phyloP scores from a whole-genome alignment of 2,888 invertebrate species.

The Micoletzkya japonica region DNA sequence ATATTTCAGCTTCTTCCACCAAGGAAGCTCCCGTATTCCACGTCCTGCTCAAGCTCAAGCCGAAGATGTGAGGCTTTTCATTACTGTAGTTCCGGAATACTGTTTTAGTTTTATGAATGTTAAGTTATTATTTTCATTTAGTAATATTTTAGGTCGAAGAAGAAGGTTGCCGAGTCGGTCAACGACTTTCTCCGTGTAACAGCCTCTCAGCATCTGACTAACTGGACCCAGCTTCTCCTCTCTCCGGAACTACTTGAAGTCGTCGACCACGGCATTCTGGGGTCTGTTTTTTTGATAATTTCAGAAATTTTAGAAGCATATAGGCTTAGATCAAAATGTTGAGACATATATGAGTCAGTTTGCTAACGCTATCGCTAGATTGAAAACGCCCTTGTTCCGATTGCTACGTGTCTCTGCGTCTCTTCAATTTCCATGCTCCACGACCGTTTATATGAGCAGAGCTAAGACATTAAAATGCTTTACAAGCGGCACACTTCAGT shows the following conservation, averaged over 20 bases:
- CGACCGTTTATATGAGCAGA: too few species aligned
- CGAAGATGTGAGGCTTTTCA: conserved; percentile 6
- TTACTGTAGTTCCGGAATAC: neutral
- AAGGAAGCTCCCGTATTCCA: neutral
- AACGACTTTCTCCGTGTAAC: too few species aligned
- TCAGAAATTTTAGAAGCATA: too few species aligned
- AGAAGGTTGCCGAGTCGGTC: conserved; percentile 4
- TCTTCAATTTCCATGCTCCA: too few species aligned
- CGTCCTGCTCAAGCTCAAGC: conserved; percentile 3
- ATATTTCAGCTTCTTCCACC: neutral
- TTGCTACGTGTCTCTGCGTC: too few species aligned
- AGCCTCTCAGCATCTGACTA: neutral
- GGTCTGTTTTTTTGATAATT: neutral
- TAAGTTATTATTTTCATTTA: neutral
- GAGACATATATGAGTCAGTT: too few species aligned
- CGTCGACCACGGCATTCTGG: neutral
- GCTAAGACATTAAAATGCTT: too few species aligned
- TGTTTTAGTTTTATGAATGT: neutral
- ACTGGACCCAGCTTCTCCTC: neutral
- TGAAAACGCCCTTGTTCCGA: neutral
- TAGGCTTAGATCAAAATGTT: too few species aligned
- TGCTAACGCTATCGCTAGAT: neutral
- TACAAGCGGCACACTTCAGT: too few species aligned
- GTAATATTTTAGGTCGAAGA: conserved; percentile 11
- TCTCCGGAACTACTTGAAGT: neutral